Evolutionary conservation across 2,888 invertebrate genomes (phyloP), one percentile per base, ranked within the genome.

Genomic region (Cyclophora albipunctata): DNA sequence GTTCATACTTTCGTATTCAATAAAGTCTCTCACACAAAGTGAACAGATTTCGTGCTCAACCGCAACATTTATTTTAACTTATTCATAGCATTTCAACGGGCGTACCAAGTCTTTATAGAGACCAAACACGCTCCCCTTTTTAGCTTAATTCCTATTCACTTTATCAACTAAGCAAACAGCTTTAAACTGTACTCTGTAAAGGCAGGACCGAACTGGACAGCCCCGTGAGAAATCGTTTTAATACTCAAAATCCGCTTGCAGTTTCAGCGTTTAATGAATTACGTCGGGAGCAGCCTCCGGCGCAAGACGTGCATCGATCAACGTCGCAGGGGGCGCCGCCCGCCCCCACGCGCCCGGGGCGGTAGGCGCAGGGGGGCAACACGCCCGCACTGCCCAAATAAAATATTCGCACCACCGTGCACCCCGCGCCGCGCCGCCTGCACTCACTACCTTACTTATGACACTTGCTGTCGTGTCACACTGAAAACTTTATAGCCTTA

Each of bases 301-400:
- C 89, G 90, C 90, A 90, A 90, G 90, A 90, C 90, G 90, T 90
- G 89, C 90, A 91, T 90, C 90, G 90, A 91, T 91, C 91, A 90
- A 90, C 89, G 90, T 90, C 90, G 84, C 81, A 80, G 82, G 64
- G 66, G 62, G 58, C 60, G 64, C 66, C 51, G 66, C 67, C 66
- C 65, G 64, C 64, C 70, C 59, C 51, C 50, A 43, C 50, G 56
- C 61, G 60, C 50, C 20, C 58, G 50, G 62, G 67, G 57, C 67
- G 73, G 76, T 81, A 81, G 84, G 82, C 82, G 70, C 71, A 78
- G 80, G 81, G 80, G 67, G 67, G 71, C 62, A 61, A 73, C 73
- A 71, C 66, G 79, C 76, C 80, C 71, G 70, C 68, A 77, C 84
- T 84, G 85, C 81, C 86, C 87, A 87, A 87, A 87, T 87, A 87